Percentiles rank a stretch among this genome's conserved stretches.
These are phyloP conservation scores for Zoroaster sp. DNA, from an alignment of 53 echinoderm and acorn worm genomes.

Conservation along the genomic window DNA sequence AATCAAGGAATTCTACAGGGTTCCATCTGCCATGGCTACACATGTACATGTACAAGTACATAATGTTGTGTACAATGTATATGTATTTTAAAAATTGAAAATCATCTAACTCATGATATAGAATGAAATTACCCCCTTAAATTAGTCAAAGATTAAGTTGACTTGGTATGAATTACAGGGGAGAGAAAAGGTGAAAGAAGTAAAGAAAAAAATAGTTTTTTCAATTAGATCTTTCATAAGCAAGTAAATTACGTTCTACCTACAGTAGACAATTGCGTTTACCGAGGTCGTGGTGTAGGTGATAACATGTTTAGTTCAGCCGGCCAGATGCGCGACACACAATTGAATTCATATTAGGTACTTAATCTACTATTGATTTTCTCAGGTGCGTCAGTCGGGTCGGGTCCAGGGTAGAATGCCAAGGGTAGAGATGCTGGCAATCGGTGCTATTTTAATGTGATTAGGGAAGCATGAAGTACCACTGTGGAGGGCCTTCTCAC, in stretches of 20 bases:
- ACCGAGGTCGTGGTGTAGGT: background rate
- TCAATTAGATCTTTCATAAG: background rate
- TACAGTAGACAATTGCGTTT: background rate
- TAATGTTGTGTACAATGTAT: too few species aligned
- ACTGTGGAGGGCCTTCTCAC: background rate
- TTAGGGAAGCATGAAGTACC: background rate
- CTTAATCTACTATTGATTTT: constrained; percentile 27
- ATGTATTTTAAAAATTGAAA: too few species aligned
- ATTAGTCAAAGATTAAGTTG: too few species aligned
- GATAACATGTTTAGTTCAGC: background rate
- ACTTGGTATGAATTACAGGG: too few species aligned
- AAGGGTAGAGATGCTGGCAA: background rate
- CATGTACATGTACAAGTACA: too few species aligned
- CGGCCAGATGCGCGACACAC: background rate
- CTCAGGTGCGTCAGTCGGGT: background rate
- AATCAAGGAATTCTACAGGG: too few species aligned
- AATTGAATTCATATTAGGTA: constrained; percentile 10
- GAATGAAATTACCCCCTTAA: too few species aligned
- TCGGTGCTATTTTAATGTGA: constrained; percentile 7
- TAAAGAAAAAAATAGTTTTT: background rate
- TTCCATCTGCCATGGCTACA: too few species aligned
- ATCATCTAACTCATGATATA: too few species aligned
- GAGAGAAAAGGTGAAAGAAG: background rate
- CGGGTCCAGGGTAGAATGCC: constrained; percentile 8
- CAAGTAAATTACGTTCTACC: background rate